These are phyloP conservation scores for Polypedilum vanderplanki DNA, from an alignment of 1,140 invertebrate species.

Conservation along the genomic window DNA sequence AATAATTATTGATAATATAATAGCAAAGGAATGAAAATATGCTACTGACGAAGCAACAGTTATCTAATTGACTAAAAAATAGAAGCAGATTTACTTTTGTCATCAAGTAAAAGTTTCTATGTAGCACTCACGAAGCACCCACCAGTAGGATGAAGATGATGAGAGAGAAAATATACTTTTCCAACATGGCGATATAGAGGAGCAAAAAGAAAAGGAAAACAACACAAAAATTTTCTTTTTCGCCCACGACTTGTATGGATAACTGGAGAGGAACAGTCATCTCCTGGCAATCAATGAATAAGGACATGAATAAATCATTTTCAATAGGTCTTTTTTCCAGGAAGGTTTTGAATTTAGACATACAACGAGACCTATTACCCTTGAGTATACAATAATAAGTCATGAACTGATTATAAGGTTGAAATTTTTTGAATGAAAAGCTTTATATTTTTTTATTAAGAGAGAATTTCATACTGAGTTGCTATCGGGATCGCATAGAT, in stretches of 20 bases:
- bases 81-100: constrained; percentile 18
- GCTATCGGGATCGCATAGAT: neutral
- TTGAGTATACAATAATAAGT: too few species aligned
- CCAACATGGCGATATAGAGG: neutral
- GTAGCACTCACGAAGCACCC: neutral
- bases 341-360: neutral
- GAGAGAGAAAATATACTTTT: neutral
- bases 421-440: neutral
- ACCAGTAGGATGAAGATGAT: neutral
- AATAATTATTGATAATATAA: neutral
- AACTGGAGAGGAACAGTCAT: neutral
- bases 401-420: too few species aligned
- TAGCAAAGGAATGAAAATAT: neutral
- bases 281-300: neutral
- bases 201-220: too few species aligned
- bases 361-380: too few species aligned
- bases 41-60: constrained; percentile 4
- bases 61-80: constrained; percentile 16
- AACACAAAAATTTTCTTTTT: neutral
- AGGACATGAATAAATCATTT: neutral
- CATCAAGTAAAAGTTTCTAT: neutral
- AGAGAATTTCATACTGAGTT: neutral
- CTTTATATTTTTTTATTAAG: neutral
- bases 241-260: constrained; percentile 6
- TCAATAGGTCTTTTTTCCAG: neutral